Evolutionary conservation across 2,797 vertebrate genomes (phyloP), one percentile per base, ranked within the genome.

Genomic region (Neoniphon sammara): DNA sequence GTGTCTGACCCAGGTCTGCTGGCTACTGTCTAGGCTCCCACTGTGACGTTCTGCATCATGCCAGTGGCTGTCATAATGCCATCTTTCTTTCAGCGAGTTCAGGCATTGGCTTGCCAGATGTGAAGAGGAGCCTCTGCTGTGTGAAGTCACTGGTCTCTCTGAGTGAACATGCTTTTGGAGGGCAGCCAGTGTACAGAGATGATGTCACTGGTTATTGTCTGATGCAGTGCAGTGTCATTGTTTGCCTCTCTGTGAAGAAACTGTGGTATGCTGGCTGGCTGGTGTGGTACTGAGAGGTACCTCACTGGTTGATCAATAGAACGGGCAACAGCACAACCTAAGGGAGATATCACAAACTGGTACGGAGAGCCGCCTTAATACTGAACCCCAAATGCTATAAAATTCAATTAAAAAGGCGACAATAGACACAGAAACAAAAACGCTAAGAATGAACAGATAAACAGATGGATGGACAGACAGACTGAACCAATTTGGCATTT

Each of bases 121-220:
- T n/a, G 62, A 6, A 10, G 30, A 25, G 27, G 21, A 34, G 8
- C 66, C 30, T 62, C 30, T 0, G 34, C 53, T 44, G 36, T 23
- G 82, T 88, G 82, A 88, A 8, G 82, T 91, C 89, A 90, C 31
- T 66, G 50, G 73, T 36, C 30, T 75, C 59, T 76, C 68, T 63
- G 73, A 70, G n/a, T 9, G 15, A 49, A 53, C 66, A 20, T 73
- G 36, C 14, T 11, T 73, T 67, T 74, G 85, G 80, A 87, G 7
- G 52, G 71, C 2, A 2, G 82, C 70, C 86, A 85, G n/a, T 49
- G n/a, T 47, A 54, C 60, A 55, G 57, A 57, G 74, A 69, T 82
- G 61, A 91, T 81, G 75, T 87, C 86, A 88, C 53, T 15, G 53
- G 56, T 70, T 67, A 82, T 78, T 81, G 79, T 87, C 63, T 66